Evolutionary conservation across 2,113 vertebrate genomes (phyloP).

Genomic region (Caranx melampygus): DNA sequence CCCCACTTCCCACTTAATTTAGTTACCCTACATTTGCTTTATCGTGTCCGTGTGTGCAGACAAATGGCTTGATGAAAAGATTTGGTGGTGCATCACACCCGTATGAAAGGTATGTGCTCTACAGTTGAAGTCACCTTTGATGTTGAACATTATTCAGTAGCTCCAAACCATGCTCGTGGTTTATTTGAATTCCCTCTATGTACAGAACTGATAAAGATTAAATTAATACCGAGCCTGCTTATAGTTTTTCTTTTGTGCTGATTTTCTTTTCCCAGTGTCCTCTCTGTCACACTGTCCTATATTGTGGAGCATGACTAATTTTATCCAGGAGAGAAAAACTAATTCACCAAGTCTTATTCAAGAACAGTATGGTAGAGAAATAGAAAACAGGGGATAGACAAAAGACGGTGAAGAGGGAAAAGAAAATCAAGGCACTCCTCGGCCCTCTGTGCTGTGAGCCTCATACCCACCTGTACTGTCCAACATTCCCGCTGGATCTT

Average conservation of each 20-base stretch:
- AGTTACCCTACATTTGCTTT: not conserved
- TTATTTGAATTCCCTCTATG: slow-evolving; percentile 11
- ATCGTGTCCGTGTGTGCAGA: slow-evolving; percentile 18
- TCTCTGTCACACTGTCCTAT: slow-evolving; percentile 28
- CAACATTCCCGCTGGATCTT: slow-evolving; percentile 21
- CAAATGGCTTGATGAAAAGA: slow-evolving; percentile 13
- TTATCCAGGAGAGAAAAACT: slow-evolving; percentile 15
- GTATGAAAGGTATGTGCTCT: slow-evolving; percentile 15
- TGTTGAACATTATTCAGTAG: slow-evolving; percentile 11
- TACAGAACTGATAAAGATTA: slow-evolving; percentile 40
- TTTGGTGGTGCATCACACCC: not conserved
- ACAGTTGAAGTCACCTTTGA: slow-evolving; percentile 14
- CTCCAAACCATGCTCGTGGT: not conserved
- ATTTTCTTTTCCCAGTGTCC: slow-evolving; percentile 32
- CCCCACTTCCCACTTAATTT: slow-evolving; percentile 9
- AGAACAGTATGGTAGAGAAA: slow-evolving; percentile 8
- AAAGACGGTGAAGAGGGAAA: slow-evolving; percentile 8
- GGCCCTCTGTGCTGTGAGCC: slow-evolving; percentile 30
- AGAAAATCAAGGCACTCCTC: slow-evolving; percentile 42
- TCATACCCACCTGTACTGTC: slow-evolving; percentile 29
- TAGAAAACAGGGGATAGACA: slow-evolving; percentile 15
- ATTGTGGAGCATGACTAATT: slow-evolving; percentile 49
- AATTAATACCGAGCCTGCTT: slow-evolving; percentile 25
- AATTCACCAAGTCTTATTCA: slow-evolving; percentile 27
- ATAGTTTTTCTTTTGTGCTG: slow-evolving; percentile 43